Base-by-base conservation (phyloP, 2,888 invertebrate genomes). In the Luperina nickerlii region DNA sequence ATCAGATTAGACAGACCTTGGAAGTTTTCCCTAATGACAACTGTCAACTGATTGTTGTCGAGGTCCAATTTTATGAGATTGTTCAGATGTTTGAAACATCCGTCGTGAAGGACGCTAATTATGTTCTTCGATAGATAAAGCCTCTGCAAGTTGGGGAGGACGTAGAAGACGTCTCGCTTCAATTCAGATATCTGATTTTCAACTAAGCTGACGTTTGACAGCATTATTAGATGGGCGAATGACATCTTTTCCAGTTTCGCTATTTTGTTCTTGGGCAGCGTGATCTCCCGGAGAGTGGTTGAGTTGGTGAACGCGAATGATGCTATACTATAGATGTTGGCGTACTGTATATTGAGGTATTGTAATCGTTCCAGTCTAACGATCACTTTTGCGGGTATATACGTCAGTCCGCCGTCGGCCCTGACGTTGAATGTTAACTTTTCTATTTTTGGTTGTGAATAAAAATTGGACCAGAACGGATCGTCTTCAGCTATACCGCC, bases 41-140 rank as follows among this genome's bases (percentile, higher is more conserved):
- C 98, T 86, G 98, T 97, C 88, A 99, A 97, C 91, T 98, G 97
- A 96, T 98, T 98, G 90, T 97, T 97, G 92, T 98, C 98, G 88
- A 99, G 96, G 93, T 99, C 98, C 83, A 99, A 96, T 90, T 98
- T 98, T 80, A 98, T 97, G 78, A 99, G 97, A 90, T 98, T 98
- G 60, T 97, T 97, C 90, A 98, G 95, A 90, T 98, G 97, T 89
- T 97, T 97, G 93, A 98, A 99, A 74, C 99, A 98, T 80, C 98
- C 98, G 77, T 99, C 98, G 90, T 99, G 99, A 66, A 99, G 96
- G 18, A 98, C 97, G 87, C 98, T 98, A 83, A 99, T 97, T 91
- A 98, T 98, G 94, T 99, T 99, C 92, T 98, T 98, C 90, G 99
- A 98, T 77, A 99, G 96, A 91, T 98, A 98, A 79, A 99, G 97